A percentile compares a stretch with the other conserved stretches of the same genome.
phyloP scores from a whole-genome alignment of 2,888 invertebrate genomes.

The Ennomos fuscantarius region DNA sequence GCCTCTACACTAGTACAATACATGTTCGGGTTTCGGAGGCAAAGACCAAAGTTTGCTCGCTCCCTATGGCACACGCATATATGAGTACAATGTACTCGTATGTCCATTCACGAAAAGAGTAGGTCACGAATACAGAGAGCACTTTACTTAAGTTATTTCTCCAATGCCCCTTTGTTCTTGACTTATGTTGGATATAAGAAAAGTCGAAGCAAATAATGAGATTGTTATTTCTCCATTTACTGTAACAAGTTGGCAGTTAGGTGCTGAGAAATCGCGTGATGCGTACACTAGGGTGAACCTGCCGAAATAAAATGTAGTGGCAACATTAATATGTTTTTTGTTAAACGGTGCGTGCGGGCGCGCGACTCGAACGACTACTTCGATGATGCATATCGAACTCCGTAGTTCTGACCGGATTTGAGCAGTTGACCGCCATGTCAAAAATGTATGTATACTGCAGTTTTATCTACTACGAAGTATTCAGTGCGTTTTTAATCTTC shows the following conservation, averaged over 20 bases:
- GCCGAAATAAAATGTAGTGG: constrained; percentile 22
- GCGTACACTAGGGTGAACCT: constrained; percentile 28
- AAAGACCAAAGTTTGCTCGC: constrained; percentile 12
- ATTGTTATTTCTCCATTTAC: constrained; percentile 39
- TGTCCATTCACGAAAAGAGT: constrained; percentile 26
- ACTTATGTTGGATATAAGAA: constrained; percentile 35
- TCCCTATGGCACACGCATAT: not conserved
- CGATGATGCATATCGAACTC: constrained; percentile 5
- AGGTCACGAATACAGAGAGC: constrained; percentile 26
- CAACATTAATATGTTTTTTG: constrained; percentile 7
- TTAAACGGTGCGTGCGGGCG: not conserved
- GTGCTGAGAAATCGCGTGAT: constrained; percentile 34
- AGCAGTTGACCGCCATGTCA: not conserved
- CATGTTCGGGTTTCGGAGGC: constrained; percentile 6
- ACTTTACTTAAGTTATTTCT: constrained; percentile 34
- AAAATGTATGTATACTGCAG: not conserved
- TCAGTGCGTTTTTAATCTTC: not conserved
- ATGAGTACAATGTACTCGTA: constrained; percentile 9
- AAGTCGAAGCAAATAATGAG: constrained; percentile 40
- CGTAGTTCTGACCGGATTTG: constrained; percentile 10
- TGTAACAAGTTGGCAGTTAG: constrained; percentile 40
- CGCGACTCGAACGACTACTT: not conserved
- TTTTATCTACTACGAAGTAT: not conserved
- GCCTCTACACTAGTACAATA: not conserved
- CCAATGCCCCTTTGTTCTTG: constrained; percentile 37